These are phyloP conservation scores for Trachythela sp. DNA, from an alignment of 64 coral and sea anemone species.

Conservation along the genomic window DNA sequence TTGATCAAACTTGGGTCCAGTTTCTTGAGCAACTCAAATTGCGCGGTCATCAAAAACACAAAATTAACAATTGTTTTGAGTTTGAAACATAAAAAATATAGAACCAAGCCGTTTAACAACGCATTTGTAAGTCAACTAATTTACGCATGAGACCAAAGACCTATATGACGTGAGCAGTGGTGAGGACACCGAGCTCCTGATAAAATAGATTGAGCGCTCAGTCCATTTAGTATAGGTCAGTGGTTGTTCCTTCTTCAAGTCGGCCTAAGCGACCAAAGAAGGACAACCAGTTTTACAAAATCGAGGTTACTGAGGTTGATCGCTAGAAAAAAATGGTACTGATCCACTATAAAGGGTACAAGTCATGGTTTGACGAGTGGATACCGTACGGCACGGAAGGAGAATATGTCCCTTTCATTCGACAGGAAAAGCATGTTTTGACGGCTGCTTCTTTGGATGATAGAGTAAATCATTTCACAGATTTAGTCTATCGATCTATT, in stretches of 20 bases:
- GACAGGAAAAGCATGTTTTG: constrained; percentile 13
- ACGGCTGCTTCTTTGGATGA: neutral
- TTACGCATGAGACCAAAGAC: too few species aligned
- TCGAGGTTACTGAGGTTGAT: constrained; percentile 19
- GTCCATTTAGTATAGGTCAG: too few species aligned
- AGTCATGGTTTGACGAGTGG: constrained; percentile 34
- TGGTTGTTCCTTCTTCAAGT: neutral
- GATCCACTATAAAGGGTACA: constrained; percentile 38
- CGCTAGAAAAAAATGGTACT: neutral
- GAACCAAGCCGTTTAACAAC: too few species aligned
- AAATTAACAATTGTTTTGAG: too few species aligned
- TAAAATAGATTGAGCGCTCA: too few species aligned
- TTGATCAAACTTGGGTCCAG: too few species aligned
- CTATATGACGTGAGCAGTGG: too few species aligned
- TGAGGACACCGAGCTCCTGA: too few species aligned
- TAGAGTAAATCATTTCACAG: constrained; percentile 13
- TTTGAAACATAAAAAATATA: too few species aligned
- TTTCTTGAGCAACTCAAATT: too few species aligned
- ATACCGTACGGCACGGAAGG: neutral
- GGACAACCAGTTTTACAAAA: constrained; percentile 50
- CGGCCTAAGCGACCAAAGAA: neutral
- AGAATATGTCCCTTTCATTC: constrained; percentile 23
- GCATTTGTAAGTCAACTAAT: too few species aligned
- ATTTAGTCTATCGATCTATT: constrained; percentile 26
- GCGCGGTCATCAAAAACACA: too few species aligned